Evolutionary conservation across 2,797 vertebrate species (phyloP), one percentile per base, ranked within the genome.

Genomic region (Echeneis naucrates): DNA sequence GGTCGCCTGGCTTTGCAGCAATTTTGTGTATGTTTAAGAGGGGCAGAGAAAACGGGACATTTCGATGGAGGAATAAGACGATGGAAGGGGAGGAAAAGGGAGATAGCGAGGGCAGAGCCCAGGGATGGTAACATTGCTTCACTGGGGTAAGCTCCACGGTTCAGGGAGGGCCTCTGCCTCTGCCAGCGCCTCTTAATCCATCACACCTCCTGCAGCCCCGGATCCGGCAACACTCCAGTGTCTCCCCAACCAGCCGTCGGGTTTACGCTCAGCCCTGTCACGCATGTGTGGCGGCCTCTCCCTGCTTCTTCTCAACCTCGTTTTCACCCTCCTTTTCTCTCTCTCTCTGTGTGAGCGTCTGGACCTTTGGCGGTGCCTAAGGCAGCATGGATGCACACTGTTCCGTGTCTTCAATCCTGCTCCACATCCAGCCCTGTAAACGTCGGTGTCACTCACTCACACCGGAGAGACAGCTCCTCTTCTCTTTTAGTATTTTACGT

Each of bases 161-260:
- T 89, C 83, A 84, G 67, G 40, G 78, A 82, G 83, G 78, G 69
- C 70, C 76, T 78, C 63, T 72, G 80, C 83, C 68, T 84, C 58
- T 52, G 72, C 72, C 57, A 44, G 69, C 52, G 61, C 60, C 79
- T 88, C 87, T 88, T 87, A 89, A 92, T 90, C 86, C 88, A 92
- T 91, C 88, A 89, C 79, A 80, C 82, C 84, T 87, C 71, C 84
- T 11, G 82, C 23, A 35, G 83, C 84, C 87, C 61, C 75, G 83
- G 71, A 79, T 83, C 76, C 35, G 81, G 90, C 80, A 85, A n/a
- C 82, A 81, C 85, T 81, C 75, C 87, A 59, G 77, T 19, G 45
- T 82, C 59, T 54, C 40, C 56, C 72, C 64, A 8, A 27, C 77
- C 80, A 10, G 48, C 78, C 27, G 58, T 69, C 0, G 63, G 60